Conservation (phyloP, 2,888 invertebrate genomes). For the Lasius platythorax region DNA sequence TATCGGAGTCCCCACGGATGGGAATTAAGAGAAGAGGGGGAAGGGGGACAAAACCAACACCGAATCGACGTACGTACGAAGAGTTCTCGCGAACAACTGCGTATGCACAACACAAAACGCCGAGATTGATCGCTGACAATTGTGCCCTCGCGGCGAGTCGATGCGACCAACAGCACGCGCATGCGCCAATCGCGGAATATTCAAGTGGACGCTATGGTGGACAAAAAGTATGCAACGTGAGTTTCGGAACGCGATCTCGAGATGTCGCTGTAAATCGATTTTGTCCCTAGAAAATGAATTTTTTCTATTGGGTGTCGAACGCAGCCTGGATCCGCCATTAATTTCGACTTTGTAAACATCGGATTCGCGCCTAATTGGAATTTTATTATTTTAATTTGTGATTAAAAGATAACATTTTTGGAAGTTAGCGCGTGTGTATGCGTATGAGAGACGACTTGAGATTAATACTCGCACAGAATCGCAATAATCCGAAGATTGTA, state of each 20-base stretch:
- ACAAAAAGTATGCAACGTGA: not conserved
- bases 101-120: slow-evolving; percentile 57
- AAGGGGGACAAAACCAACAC: not conserved
- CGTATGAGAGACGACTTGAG: not conserved
- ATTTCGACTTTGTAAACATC: no score
- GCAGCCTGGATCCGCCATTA: no score
- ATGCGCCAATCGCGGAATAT: slow-evolving; percentile 41
- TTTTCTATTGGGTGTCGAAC: no score
- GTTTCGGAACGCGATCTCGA: no score
- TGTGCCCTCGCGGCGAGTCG: slow-evolving; percentile 65
- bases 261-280: no score
- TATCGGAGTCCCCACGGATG: not conserved
- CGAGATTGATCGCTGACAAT: slow-evolving; percentile 74
- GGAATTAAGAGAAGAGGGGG: not conserved
- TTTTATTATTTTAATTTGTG: no score
- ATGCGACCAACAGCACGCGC: slow-evolving; percentile 51
- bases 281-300: no score
- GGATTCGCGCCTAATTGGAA: no score
- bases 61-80: not conserved
- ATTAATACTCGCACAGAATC: not conserved
- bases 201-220: not conserved
- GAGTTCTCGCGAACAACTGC: slow-evolving; percentile 37
- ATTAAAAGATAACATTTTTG: no score
- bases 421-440: no score
- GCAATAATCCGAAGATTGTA: not conserved